Evolutionary conservation across 2,888 invertebrate genomes (phyloP).

Genomic region (Drosophila suboccidentalis): DNA sequence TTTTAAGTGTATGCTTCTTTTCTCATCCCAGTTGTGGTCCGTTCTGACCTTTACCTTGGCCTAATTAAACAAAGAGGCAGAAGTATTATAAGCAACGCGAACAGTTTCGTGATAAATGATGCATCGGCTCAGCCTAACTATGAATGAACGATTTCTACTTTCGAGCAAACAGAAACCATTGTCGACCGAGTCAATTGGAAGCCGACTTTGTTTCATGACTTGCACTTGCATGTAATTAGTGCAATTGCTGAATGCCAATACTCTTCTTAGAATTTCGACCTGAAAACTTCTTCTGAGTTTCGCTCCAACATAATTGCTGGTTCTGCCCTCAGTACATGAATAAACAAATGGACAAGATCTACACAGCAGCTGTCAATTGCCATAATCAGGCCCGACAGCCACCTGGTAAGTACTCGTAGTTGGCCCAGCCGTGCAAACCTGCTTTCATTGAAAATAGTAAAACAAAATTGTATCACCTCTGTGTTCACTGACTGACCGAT

Average conservation of each 20-base stretch:
- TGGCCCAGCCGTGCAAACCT: background rate
- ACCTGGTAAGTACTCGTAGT: background rate
- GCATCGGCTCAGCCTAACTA: conserved; percentile 2
- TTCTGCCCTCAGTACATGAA: background rate
- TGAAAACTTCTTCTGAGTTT: conserved; percentile 55
- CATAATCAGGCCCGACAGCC: background rate
- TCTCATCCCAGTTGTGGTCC: conserved; percentile 4
- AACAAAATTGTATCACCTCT: too few species aligned
- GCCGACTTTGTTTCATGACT: conserved; percentile 24
- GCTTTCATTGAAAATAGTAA: too few species aligned
- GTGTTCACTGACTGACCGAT: too few species aligned
- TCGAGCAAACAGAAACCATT: conserved; percentile 1
- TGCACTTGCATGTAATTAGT: conserved; percentile 65
- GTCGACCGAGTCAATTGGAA: background rate
- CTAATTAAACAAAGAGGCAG: conserved; percentile 64
- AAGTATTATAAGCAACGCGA: conserved; percentile 36
- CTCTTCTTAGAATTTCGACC: conserved; percentile 58
- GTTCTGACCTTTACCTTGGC: conserved; percentile 10
- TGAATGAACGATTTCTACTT: conserved; percentile 36
- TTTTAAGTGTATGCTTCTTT: conserved; percentile 2
- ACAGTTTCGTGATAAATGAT: conserved; percentile 42
- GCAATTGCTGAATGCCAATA: conserved; percentile 68
- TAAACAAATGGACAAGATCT: background rate
- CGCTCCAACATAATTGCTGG: background rate
- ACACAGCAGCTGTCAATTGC: background rate